Evolutionary conservation across 2,797 vertebrate genomes (phyloP), one percentile per base, ranked within the genome.

Genomic region (Gambusia yucatana): DNA sequence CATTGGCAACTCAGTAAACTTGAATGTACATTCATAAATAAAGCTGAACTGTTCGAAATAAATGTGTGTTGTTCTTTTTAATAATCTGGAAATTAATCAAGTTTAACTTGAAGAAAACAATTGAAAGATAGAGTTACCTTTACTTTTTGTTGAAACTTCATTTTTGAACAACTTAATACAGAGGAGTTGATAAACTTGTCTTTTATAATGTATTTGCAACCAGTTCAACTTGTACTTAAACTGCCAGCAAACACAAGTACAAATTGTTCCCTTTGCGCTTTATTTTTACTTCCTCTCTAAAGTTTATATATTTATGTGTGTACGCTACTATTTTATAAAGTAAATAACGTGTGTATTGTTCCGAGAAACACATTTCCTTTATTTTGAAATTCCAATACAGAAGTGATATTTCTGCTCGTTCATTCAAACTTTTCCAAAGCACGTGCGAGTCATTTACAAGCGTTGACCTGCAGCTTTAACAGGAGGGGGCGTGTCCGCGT

Each of bases 391-490:
- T 6, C 2, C 2, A 4, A n/a, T 16, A 2, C 76, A 74, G 81
- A 87, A 76, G 0, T 46, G 0, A 0, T 0, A 13, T 52, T 41
- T 22, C 8, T 14, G n/a, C 16, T 25, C 1, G 0, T n/a, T 33
- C 3, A 17, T 46, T 7, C 5, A 1, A 43, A 25, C 47, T 41
- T 70, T 48, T n/a, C 33, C 25, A 39, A 9, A 16, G 33, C 22
- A 41, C 44, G 20, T 36, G 6, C 46, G 28, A 61, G 28, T 25
- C 57, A 14, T 57, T 30, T 59, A n/a, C 28, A 11, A 61, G 5
- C 4, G 61, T 33, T 14, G 13, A 25, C 6, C 48, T 95, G 91
- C 75, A 0, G 33, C 94, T 94, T 94, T 94, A 94, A 94, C 85
- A 79, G 20, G 16, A 78, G 90, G 89, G 83, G 92, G 93, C 83